These are phyloP conservation scores for Chionomys nivalis DNA, from an alignment of 2,113 vertebrate species.

Conservation along the genomic window DNA sequence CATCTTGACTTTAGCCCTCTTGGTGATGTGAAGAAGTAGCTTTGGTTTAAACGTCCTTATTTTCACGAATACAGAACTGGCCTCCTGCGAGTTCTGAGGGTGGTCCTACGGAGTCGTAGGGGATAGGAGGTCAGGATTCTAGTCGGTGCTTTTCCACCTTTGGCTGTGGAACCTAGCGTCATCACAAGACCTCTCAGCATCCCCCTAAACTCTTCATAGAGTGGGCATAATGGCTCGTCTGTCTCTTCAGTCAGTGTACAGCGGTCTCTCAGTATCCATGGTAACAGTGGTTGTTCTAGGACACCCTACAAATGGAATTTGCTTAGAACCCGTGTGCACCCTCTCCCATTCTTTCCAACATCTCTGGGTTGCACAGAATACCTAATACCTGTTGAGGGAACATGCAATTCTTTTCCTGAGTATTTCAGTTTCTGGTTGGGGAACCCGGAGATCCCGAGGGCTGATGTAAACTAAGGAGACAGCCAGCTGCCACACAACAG, in stretches of 20 bases:
- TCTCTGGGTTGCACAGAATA: not conserved
- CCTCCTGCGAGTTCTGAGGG: not conserved
- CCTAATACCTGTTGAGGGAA: not conserved
- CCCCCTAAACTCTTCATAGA: not conserved
- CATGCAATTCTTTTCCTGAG: not conserved
- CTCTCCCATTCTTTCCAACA: not conserved
- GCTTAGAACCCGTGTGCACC: not conserved
- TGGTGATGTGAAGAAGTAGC: not conserved
- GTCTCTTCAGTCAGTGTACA: not conserved
- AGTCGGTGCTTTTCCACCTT: not conserved
- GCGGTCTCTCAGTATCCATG: not conserved
- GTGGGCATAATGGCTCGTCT: not conserved
- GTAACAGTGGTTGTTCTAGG: not conserved
- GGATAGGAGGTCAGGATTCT: not conserved
- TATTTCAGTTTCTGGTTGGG: not conserved
- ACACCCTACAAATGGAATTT: not conserved
- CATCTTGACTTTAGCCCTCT: not conserved
- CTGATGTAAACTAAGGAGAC: not conserved
- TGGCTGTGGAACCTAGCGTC: not conserved
- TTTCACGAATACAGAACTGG: not conserved
- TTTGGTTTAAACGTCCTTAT: not conserved
- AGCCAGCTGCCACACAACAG: not conserved
- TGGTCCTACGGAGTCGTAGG: rapidly evolving
- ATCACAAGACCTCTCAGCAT: not conserved
- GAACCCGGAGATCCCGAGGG: not conserved